Conservation (phyloP, 1,140 invertebrate genomes). For the Meloidogyne hapla region DNA sequence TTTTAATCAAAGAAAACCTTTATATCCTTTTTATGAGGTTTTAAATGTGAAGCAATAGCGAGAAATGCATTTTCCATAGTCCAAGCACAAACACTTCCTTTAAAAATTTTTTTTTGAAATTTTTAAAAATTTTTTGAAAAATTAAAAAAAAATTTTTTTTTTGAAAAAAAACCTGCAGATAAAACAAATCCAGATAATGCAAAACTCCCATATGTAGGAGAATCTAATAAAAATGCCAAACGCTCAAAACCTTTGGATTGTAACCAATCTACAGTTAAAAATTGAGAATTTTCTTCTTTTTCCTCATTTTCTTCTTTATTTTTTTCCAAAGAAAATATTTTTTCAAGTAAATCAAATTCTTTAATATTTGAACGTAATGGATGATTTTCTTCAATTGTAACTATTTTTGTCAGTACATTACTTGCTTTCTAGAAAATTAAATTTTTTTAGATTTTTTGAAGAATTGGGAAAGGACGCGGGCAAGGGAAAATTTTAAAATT, state of each 20-base stretch:
- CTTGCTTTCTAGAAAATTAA: neutral
- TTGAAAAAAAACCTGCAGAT: constrained; percentile 26
- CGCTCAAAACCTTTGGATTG: constrained; percentile 30
- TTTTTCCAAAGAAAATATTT: neutral
- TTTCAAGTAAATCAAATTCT: neutral
- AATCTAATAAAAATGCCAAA: constrained; percentile 26
- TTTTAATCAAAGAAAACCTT: constrained; percentile 23
- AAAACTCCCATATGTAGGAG: constrained; percentile 20
- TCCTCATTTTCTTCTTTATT: constrained; percentile 22
- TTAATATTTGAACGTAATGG: neutral
- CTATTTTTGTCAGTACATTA: neutral
- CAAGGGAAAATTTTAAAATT: too few relatives aligned
- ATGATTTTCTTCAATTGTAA: neutral
- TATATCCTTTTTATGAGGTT: constrained; percentile 30
- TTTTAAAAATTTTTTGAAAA: neutral
- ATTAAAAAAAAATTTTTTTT: neutral
- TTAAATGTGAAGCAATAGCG: constrained; percentile 30
- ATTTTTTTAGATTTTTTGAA: neutral
- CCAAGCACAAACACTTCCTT: constrained; percentile 37
- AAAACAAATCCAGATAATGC: constrained; percentile 38
- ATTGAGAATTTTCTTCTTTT: constrained; percentile 5
- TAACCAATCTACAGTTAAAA: constrained; percentile 28
- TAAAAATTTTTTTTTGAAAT: constrained; percentile 7
- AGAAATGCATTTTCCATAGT: constrained; percentile 39
- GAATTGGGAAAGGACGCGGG: neutral